Conservation (phyloP, 2,113 vertebrate species). For the Suricata suricatta region DNA sequence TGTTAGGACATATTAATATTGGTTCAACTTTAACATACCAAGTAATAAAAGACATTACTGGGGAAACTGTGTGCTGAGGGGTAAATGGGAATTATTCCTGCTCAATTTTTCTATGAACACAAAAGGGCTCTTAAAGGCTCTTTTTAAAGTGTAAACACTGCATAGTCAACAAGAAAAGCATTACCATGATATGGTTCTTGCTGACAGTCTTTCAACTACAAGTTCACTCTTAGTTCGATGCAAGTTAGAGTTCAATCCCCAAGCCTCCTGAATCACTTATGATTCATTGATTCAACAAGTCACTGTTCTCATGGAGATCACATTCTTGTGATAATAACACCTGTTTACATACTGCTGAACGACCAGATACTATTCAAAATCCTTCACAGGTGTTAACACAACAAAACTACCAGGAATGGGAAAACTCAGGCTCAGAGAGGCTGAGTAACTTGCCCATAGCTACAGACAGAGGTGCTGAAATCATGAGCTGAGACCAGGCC, state of each 20-base stretch:
- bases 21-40: not conserved
- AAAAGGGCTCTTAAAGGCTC: not conserved
- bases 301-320: not conserved
- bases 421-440: not conserved
- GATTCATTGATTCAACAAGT: not conserved
- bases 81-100: not conserved
- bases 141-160: not conserved
- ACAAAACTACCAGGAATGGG: not conserved
- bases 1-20: not conserved
- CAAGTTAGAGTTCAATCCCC: not conserved
- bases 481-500: not conserved
- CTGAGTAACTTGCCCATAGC: not conserved
- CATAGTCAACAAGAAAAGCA: not conserved
- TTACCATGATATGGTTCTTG: not conserved
- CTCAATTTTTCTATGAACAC: not conserved
- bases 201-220: not conserved
- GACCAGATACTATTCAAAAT: not conserved
- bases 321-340: not conserved
- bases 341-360: not conserved
- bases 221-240: not conserved
- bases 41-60: not conserved
- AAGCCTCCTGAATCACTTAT: not conserved
- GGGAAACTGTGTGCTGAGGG: not conserved
- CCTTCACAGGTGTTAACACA: not conserved
- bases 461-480: not conserved